These are phyloP conservation scores for Pungitius pungitius DNA, from an alignment of 2,113 vertebrate genomes.

Conservation along the genomic window DNA sequence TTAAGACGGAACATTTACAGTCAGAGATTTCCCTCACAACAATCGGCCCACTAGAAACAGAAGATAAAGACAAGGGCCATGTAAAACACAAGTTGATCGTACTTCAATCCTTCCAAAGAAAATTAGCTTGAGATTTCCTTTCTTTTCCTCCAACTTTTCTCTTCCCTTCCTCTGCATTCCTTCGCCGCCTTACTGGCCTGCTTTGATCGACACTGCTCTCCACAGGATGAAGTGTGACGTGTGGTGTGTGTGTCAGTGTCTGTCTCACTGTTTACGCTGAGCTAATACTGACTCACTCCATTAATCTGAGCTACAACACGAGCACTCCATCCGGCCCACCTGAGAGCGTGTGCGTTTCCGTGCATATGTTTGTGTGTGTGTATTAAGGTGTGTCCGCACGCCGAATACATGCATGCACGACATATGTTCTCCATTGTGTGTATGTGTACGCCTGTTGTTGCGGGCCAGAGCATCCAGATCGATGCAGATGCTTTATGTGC, in stretches of 20 bases:
- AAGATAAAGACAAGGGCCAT: not conserved
- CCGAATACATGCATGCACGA: not conserved
- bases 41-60: not conserved
- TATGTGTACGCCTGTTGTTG: slow-evolving; percentile 21
- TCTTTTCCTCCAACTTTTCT: not conserved
- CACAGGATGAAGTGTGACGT: slow-evolving; percentile 76
- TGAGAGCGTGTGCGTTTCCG: slow-evolving; percentile 15
- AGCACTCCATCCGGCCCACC: slow-evolving; percentile 65
- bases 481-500: slow-evolving; percentile 75
- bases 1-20: slow-evolving; percentile 21
- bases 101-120: not conserved
- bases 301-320: slow-evolving; percentile 77
- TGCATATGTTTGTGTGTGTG: slow-evolving; percentile 13
- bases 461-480: slow-evolving; percentile 59
- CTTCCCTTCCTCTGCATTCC: not conserved
- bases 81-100: not conserved
- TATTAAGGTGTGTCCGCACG: not conserved
- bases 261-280: slow-evolving; percentile 77
- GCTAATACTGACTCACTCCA: slow-evolving; percentile 77
- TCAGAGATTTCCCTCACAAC: not conserved
- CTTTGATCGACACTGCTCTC: slow-evolving; percentile 67
- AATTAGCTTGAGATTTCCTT: not conserved
- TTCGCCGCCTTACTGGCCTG: not conserved
- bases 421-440: slow-evolving; percentile 23
- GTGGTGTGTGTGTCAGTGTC: slow-evolving; percentile 70